Evolutionary conservation across 2,888 invertebrate species (phyloP).

Genomic region (Ectobius pallidus): DNA sequence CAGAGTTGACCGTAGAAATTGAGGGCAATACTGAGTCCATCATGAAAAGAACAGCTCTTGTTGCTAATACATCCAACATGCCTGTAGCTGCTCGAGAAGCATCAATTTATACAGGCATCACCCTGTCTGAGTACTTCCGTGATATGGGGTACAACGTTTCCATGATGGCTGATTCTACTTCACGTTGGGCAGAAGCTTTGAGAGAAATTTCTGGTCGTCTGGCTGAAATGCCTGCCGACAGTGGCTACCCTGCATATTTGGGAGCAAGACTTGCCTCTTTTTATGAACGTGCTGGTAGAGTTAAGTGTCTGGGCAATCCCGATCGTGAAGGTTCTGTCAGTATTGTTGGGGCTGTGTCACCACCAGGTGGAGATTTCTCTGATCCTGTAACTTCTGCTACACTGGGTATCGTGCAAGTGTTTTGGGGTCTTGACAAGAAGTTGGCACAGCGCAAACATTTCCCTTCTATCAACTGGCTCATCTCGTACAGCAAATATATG

Average conservation of each 20-base stretch:
- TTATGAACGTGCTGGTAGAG: constrained; percentile 98
- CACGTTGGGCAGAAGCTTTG: constrained; percentile 99
- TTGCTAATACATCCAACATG: constrained; percentile 99
- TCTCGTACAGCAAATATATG: constrained; percentile 99
- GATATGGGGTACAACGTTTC: constrained; percentile 99
- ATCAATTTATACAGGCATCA: constrained; percentile 99
- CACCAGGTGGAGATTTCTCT: constrained; percentile 99
- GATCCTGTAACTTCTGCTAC: constrained; percentile 99
- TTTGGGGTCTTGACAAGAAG: constrained; percentile 99
- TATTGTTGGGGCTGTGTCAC: constrained; percentile 99
- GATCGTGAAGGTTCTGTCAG: constrained; percentile 98
- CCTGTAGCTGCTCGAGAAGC: constrained; percentile 99
- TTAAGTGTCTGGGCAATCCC: constrained; percentile 96
- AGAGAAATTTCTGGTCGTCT: constrained; percentile 99
- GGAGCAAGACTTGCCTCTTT: constrained; percentile 98
- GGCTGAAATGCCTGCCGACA: constrained; percentile 99
- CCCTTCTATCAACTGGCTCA: constrained; percentile 99
- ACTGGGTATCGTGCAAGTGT: constrained; percentile 97
- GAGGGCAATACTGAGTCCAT: constrained; percentile 97
- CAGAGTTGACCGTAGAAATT: constrained; percentile 96
- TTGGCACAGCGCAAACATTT: constrained; percentile 99
- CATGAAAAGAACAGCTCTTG: constrained; percentile 99
- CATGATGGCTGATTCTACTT: constrained; percentile 99
- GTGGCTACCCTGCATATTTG: constrained; percentile 98
- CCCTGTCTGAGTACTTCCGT: constrained; percentile 98